These are phyloP conservation scores for Corapipo altera DNA, from an alignment of 2,113 vertebrate genomes.

Conservation along the genomic window DNA sequence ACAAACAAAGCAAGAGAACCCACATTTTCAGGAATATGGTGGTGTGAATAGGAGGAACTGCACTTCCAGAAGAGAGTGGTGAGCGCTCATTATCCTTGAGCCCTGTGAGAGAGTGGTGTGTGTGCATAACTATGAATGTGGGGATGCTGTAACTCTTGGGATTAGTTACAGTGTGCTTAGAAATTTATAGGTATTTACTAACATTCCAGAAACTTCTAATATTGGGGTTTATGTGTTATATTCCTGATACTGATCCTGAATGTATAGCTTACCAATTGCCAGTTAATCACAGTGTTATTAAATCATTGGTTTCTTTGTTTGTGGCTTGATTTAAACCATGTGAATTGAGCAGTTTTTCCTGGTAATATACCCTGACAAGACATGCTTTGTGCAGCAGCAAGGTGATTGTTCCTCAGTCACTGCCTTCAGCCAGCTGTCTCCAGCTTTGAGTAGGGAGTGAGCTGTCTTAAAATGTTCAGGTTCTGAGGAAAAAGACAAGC, in stretches of 20 bases:
- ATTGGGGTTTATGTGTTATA: background rate
- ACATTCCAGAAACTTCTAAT: background rate
- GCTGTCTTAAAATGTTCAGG: background rate
- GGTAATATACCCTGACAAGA: background rate
- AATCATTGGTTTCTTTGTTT: background rate
- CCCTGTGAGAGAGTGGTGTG: background rate
- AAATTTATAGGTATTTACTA: background rate
- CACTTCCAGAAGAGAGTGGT: background rate
- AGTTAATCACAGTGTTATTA: background rate
- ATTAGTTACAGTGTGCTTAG: background rate
- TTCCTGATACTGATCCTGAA: background rate
- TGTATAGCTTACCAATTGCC: background rate
- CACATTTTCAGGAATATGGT: background rate
- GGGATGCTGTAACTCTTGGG: background rate
- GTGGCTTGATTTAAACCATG: background rate
- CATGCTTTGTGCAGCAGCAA: background rate
- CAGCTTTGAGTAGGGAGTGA: background rate
- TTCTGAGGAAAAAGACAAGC: background rate
- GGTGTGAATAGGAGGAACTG: background rate
- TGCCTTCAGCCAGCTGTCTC: background rate
- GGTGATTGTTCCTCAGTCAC: background rate
- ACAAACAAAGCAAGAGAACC: background rate
- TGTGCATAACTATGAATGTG: background rate
- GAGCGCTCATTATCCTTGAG: rapidly evolving
- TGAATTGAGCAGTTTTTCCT: background rate